Evolutionary conservation across 2,113 vertebrate genomes (phyloP).

Genomic region (Vulpes lagopus): DNA sequence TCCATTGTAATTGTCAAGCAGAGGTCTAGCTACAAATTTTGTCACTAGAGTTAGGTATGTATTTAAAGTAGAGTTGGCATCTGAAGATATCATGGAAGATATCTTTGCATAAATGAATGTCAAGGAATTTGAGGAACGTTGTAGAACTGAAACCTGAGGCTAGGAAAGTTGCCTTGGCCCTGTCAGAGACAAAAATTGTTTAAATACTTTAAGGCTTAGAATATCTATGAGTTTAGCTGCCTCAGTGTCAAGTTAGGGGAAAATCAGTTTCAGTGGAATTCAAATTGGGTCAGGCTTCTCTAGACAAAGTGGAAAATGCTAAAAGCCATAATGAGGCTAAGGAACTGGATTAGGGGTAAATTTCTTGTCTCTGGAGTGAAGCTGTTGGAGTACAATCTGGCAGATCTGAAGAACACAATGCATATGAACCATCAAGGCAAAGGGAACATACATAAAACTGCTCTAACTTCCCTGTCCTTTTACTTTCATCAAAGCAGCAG

Average conservation of each 20-base stretch:
- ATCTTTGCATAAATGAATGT: background rate
- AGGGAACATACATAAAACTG: background rate
- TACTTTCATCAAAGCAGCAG: background rate
- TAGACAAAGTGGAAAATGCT: background rate
- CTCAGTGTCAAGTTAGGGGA: background rate
- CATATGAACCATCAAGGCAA: too few species aligned
- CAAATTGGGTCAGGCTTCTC: background rate
- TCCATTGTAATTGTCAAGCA: background rate
- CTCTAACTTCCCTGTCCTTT: background rate
- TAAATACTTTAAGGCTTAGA: constrained; percentile 12
- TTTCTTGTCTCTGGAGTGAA: background rate
- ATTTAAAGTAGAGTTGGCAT: background rate
- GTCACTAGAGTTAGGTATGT: background rate
- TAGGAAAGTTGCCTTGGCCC: background rate
- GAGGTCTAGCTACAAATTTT: background rate
- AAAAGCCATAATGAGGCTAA: background rate
- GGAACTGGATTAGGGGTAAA: background rate
- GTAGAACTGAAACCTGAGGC: background rate
- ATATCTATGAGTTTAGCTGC: background rate
- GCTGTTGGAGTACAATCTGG: background rate
- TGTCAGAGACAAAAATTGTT: background rate
- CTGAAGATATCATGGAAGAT: background rate
- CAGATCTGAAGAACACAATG: background rate
- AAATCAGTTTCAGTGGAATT: background rate
- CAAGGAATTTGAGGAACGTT: background rate